Base-by-base conservation (phyloP, 2,113 vertebrate genomes). In the Neodon shergylaensis region DNA sequence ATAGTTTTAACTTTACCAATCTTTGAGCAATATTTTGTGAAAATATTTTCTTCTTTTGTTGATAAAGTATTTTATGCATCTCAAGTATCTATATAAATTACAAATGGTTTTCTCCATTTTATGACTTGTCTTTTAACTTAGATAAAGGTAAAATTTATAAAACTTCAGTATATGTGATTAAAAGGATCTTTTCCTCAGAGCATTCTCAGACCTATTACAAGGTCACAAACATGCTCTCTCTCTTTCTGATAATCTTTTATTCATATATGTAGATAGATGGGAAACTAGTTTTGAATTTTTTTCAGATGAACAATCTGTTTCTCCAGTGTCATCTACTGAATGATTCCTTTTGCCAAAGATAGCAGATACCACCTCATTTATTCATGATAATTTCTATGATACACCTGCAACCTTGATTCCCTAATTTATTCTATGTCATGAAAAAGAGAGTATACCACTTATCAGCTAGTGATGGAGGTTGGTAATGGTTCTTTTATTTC, bases 31-130 rank as follows among this genome's bases (percentile, higher is more conserved):
- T 77, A 92, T 58, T 94, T 92, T 90, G 36, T 66, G 58, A 52
- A 92, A 88, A 33, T 47, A 77, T 63, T 89, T 97, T 90, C 91
- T 89, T 39, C 8, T 66, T 31, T 22, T 92, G 36, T 63, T 83
- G 22, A 78, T 87, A 82, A 79, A 85, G 13, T 65, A 82, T 65
- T 65, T 73, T 94, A 47, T 44, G n/a, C 74, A 36, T 78, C 5
- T 44, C 78, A 42, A 70, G 22, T 65, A 63, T 77, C 47, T 94
- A 76, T 77, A 74, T 93, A 74, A 83, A 79, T 63, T 95, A 19
- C 83, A 2, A 70, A 10, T 72, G 14, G 0, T 81, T 90, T 93
- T 13, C 22, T 52, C 47, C 66, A n/a, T 36, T 92, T 95, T 88
- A 44, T 58, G n/a, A 81, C 36, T 90, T 84, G 2, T 72, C 1